These are phyloP conservation scores for Rhingia rostrata DNA, from an alignment of 2,888 invertebrate genomes.

Conservation along the genomic window DNA sequence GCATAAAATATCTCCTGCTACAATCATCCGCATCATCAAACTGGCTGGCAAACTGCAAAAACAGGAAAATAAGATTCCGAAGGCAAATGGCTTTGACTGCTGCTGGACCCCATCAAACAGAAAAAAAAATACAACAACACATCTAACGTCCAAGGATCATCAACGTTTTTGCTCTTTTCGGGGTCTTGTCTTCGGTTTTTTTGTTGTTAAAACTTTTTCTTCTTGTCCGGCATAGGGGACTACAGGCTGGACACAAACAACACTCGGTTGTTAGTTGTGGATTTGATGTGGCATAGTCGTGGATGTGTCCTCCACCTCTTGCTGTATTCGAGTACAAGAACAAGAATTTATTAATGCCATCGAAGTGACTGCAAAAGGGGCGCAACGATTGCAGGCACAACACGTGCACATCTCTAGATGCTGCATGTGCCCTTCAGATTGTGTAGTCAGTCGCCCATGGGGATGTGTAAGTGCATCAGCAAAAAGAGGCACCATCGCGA, in stretches of 20 bases:
- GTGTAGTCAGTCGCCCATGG: conserved; percentile 3
- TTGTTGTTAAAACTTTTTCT: conserved; percentile 40
- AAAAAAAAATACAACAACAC: conserved; percentile 8
- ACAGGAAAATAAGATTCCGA: conserved; percentile 53
- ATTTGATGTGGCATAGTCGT: conserved; percentile 27
- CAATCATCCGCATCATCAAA: conserved; percentile 73
- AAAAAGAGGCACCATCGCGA: conserved; percentile 12
- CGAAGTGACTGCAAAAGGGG: conserved; percentile 43
- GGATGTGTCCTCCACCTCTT: conserved; percentile 55
- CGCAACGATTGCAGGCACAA: conserved; percentile 47
- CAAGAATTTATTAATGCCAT: conserved; percentile 68
- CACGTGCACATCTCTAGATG: conserved; percentile 56
- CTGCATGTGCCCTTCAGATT: conserved; percentile 34
- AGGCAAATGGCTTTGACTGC: conserved; percentile 38
- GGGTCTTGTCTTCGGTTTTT: conserved; percentile 53
- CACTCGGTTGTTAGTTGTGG: conserved; percentile 27
- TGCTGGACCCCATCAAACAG: conserved; percentile 1
- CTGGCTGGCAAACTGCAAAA: conserved; percentile 62
- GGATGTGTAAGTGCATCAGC: conserved; percentile 36
- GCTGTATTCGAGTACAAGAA: conserved; percentile 46
- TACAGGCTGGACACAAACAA: conserved; percentile 48
- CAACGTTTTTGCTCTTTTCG: conserved; percentile 47
- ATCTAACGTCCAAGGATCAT: conserved; percentile 51
- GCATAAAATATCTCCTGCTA: conserved; percentile 73
- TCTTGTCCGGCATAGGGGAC: not conserved